These are phyloP conservation scores for Graphium colonna DNA, from an alignment of 2,888 invertebrate genomes.

Conservation along the genomic window DNA sequence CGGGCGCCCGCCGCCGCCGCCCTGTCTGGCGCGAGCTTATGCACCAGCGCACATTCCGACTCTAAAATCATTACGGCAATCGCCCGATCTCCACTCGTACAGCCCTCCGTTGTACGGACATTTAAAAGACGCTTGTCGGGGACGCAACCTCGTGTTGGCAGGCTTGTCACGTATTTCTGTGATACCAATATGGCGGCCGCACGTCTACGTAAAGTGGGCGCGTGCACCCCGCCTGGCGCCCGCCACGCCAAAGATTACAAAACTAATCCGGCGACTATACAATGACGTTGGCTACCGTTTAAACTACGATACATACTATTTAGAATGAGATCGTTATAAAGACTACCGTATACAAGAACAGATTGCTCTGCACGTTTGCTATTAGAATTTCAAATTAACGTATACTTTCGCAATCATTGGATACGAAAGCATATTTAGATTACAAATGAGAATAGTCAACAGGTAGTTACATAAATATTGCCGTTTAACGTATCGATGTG, in stretches of 20 bases:
- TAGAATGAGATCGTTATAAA: constrained; percentile 3
- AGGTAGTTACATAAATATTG: background rate
- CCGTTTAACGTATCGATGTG: background rate
- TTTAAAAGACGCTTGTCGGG: background rate
- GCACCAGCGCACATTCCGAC: constrained; percentile 11
- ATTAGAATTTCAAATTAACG: constrained; percentile 8
- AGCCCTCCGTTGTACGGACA: too few species aligned
- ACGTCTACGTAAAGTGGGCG: constrained; percentile 49
- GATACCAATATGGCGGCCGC: constrained; percentile 29
- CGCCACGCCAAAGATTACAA: constrained; percentile 14
- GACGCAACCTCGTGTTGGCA: background rate
- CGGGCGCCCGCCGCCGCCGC: constrained; percentile 50
- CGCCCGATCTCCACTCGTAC: background rate
- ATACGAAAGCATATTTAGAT: constrained; percentile 5
- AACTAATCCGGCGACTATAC: constrained; percentile 13
- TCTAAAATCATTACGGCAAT: background rate
- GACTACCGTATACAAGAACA: background rate
- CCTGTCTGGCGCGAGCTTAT: constrained; percentile 43
- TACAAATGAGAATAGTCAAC: constrained; percentile 15
- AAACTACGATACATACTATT: background rate
- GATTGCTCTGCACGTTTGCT: constrained; percentile 3
- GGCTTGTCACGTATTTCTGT: constrained; percentile 38
- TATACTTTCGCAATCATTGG: constrained; percentile 11
- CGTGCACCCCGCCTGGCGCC: constrained; percentile 24
- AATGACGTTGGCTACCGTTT: constrained; percentile 10